Base-by-base conservation (phyloP, 2,888 invertebrate species). In the Hanleya hanleyi region DNA sequence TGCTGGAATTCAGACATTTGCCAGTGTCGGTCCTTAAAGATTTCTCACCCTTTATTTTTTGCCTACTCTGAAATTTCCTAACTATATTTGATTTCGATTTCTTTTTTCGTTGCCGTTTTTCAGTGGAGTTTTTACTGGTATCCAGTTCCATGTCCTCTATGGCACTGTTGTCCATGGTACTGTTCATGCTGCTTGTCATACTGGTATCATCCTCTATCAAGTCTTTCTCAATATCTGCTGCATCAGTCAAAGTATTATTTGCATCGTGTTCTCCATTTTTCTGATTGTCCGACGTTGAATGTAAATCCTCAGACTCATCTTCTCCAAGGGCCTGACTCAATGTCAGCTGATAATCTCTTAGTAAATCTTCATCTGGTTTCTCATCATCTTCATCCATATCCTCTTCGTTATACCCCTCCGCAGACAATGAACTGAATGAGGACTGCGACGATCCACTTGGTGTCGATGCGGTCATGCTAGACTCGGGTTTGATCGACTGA, bases 381-480 rank as follows among this genome's bases (percentile, higher is more conserved):
- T 82, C 77, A 65, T 81, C 83, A 35, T 81, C 79, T 35, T 81
- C 81, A 35, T 75, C 80, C 33, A 79, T 66, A 61, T 78, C 70
- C 26, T 78, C 76, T 75, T 83, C 77, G 67, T 85, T 83, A 51
- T 81, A 77, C 66, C 79, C 81, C 51, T 80, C 80, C 22, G 79
- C 82, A 0, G 79, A 78, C 18, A 85, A 74, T 9, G 86, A 87
- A 68, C 83, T 84, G 18, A 81, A 71, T 6, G 85, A 84, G 7
- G 83, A 81, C 32, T 81, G 77, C 6, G 77, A 65, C 6, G 87
- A 86, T 22, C 81, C 81, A 75, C 84, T 86, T 38, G 86, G 84
- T 1, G 87, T 85, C 6, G 87, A 86, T 49, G 86, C 79, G 6
- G 85, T 87, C 67, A 85, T 80, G 76, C 84, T 86, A 0, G 83